Evolutionary conservation across 1,140 invertebrate species (phyloP), one percentile per base, ranked within the genome.

Genomic region (Chelonus insularis): DNA sequence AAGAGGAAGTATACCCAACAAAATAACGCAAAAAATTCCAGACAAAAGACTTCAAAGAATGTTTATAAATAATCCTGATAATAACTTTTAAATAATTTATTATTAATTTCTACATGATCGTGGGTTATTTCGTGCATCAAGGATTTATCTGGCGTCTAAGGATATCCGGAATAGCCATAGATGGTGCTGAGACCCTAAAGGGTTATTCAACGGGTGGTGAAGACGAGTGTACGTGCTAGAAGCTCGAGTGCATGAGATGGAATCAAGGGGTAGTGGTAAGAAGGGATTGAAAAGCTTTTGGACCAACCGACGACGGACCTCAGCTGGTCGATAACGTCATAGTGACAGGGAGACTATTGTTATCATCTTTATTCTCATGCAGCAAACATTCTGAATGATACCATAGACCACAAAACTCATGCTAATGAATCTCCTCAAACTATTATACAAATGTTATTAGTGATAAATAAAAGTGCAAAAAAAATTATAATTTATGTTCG

Each of bases 281-380:
- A 67, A 71, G 68, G 68, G 66, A 60, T 62, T 58, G 23, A 11
- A 37, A 54, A 57, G 62, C 54, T 21, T 23, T 70, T 62, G 66
- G 67, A 72, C 63, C 67, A 67, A 67, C 63, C 66, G 63, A 65
- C 68, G 63, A 67, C 61, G 66, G 68, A 64, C 65, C 64, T 61
- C 67, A 66, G 62, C 58, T 57, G 72, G 72, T 75, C 73, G 68
- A 74, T 74, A 75, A 68, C 57, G 67, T 71, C 68, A 70, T 70
- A 71, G 68, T 74, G 69, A 74, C 71, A 72, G 67, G 63, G 1
- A 37, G n/a, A 45, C 25, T 14, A 4, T 57, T 6, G 4, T n/a
- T 20, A 20, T 14, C 11, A 29, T 57, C n/a, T n/a, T n/a, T n/a
- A n/a, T n/a, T n/a, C n/a, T n/a, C n/a, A n/a, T n/a, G n/a, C n/a